Conservation (phyloP, 1,140 invertebrate genomes). For the Drosophila erecta region DNA sequence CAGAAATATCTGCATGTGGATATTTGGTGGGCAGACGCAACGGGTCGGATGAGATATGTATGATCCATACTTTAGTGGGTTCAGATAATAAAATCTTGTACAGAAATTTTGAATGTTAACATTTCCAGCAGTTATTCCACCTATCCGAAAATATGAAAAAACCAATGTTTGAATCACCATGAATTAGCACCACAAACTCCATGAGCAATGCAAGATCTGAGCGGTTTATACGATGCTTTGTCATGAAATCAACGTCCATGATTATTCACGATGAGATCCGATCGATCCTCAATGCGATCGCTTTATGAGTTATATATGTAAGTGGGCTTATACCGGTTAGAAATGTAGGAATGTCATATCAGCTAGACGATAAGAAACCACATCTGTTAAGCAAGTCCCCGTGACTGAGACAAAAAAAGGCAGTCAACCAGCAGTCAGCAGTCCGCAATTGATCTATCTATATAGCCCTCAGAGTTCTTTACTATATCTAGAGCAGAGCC, state of each 20-base stretch:
- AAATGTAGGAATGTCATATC: conserved; percentile 26
- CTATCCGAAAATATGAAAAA: too few relatives aligned
- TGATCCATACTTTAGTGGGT: too few relatives aligned
- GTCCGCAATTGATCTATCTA: conserved; percentile 51
- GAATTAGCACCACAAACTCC: background rate
- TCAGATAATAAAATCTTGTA: too few relatives aligned
- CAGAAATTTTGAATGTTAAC: too few relatives aligned
- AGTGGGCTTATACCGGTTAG: background rate
- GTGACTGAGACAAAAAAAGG: conserved; percentile 21
- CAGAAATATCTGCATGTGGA: too few relatives aligned
- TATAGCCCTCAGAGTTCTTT: conserved; percentile 41
- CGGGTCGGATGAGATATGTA: conserved; percentile 13
- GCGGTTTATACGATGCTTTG: conserved; percentile 7
- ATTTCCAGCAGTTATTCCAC: too few relatives aligned
- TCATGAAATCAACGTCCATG: conserved; percentile 6
- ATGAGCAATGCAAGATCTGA: background rate
- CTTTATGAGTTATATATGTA: conserved; percentile 10
- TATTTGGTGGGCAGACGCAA: conserved; percentile 8
- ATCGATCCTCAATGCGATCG: conserved; percentile 14
- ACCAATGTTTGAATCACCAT: background rate
- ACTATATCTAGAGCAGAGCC: conserved; percentile 36
- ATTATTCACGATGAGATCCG: conserved; percentile 27
- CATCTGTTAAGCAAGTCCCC: conserved; percentile 53
- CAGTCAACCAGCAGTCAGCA: conserved; percentile 13
- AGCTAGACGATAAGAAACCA: conserved; percentile 37